These are phyloP conservation scores for Drosophila murphyi DNA, from an alignment of 1,140 invertebrate genomes.

Conservation along the genomic window DNA sequence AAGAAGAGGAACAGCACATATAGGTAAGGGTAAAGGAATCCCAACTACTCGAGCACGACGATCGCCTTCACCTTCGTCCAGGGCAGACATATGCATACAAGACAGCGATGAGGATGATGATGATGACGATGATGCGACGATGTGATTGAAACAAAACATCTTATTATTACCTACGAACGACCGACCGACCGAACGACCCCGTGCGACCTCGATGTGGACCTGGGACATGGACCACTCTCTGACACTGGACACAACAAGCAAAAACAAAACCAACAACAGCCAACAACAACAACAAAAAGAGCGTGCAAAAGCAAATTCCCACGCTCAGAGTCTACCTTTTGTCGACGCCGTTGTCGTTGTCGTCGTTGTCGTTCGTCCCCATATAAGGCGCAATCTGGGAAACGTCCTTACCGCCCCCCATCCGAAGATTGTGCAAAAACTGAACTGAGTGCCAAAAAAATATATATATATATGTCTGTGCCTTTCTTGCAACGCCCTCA, in stretches of 20 bases:
- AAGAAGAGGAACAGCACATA: conserved; percentile 1
- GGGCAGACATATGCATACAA: conserved; percentile 47
- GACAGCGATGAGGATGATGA: conserved; percentile 36
- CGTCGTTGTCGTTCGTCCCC: conserved; percentile 31
- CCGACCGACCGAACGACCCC: conserved; percentile 67
- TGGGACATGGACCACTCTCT: conserved; percentile 22
- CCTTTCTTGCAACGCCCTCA: conserved; percentile 43
- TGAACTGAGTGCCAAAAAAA: conserved; percentile 10
- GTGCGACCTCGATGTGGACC: conserved; percentile 71
- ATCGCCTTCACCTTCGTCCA: conserved; percentile 42
- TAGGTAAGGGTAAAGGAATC: conserved; percentile 22
- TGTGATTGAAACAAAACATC: conserved; percentile 83
- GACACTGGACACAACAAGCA: conserved; percentile 12
- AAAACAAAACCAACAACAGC: conserved; percentile 11
- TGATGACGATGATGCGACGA: conserved; percentile 58
- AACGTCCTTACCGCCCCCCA: conserved; percentile 60
- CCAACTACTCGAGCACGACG: conserved; percentile 14
- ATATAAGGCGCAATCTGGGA: conserved; percentile 71
- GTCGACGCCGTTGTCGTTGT: conserved; percentile 49
- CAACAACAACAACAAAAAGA: conserved; percentile 45
- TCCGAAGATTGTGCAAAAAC: conserved; percentile 50
- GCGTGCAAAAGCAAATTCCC: conserved; percentile 75
- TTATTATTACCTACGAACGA: conserved; percentile 76
- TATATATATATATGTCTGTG: conserved; percentile 52
- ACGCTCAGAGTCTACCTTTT: conserved; percentile 72